Conservation (phyloP, 2,113 vertebrate species). For the Gorilla gorilla region DNA sequence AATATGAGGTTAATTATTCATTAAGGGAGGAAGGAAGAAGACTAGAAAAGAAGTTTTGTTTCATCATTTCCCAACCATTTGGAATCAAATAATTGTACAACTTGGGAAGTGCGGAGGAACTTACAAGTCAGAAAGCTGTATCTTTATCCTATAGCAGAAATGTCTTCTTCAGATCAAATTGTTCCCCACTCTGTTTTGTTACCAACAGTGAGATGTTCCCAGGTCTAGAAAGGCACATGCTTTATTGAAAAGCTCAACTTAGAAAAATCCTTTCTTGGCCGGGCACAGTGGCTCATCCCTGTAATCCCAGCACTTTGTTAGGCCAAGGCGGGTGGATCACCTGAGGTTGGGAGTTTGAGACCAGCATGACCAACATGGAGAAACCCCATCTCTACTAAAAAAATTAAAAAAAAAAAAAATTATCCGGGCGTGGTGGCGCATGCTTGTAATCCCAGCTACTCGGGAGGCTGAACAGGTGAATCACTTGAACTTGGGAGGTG, state of each 20-base stretch:
- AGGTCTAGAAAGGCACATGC: background rate
- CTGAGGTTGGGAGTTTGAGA: too few species aligned
- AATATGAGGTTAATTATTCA: conserved; percentile 30
- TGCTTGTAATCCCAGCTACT: too few species aligned
- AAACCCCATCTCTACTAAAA: too few species aligned
- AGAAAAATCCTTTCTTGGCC: conserved; percentile 19
- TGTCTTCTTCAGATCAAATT: background rate
- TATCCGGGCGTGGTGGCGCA: too few species aligned
- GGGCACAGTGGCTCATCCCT: too few species aligned
- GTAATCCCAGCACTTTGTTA: too few species aligned
- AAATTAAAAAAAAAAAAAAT: too few species aligned
- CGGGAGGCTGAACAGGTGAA: too few species aligned
- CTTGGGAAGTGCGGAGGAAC: background rate
- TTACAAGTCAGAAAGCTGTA: background rate
- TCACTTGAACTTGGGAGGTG: too few species aligned
- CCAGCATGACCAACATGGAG: too few species aligned
- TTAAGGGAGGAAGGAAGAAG: conserved; percentile 3
- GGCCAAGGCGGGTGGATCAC: too few species aligned
- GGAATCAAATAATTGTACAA: background rate
- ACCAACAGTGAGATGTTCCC: background rate
- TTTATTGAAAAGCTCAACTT: background rate
- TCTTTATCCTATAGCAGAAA: background rate
- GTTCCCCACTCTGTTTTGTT: background rate
- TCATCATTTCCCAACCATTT: background rate
- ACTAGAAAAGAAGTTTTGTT: background rate